Conservation (phyloP, 2,113 vertebrate genomes). For the Thamnaconus septentrionalis region DNA sequence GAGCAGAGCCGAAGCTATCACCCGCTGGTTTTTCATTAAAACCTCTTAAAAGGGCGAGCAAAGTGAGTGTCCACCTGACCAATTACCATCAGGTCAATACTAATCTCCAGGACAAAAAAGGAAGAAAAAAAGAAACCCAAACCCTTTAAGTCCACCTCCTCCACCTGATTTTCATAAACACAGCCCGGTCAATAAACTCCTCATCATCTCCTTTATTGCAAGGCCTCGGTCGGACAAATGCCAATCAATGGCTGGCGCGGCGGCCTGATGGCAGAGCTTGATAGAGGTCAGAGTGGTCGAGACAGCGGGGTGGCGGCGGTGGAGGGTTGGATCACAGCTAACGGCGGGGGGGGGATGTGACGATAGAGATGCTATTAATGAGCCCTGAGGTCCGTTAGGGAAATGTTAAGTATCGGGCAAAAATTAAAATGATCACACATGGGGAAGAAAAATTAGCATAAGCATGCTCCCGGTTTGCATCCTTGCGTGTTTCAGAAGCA, state of each 20-base stretch:
- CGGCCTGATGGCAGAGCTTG: constrained; percentile 36
- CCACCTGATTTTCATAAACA: constrained; percentile 51
- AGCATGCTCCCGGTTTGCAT: no score
- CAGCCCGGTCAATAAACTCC: constrained; percentile 59
- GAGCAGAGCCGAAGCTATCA: constrained; percentile 8
- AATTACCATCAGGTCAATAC: constrained; percentile 60
- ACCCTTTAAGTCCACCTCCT: constrained; percentile 44
- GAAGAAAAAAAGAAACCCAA: no score
- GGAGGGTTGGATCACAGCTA: constrained; percentile 22
- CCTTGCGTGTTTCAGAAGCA: no score
- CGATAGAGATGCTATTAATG: constrained; percentile 7
- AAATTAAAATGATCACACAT: no score
- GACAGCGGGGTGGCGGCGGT: constrained; percentile 5
- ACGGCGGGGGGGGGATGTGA: constrained; percentile 12
- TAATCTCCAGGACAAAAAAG: constrained; percentile 58
- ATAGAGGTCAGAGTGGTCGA: constrained; percentile 50
- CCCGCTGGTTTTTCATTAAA: constrained; percentile 42
- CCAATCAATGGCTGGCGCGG: constrained; percentile 58
- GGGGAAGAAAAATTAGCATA: no score
- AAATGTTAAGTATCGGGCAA: neutral
- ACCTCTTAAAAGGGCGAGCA: constrained; percentile 33
- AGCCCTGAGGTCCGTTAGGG: neutral
- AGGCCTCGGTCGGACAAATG: constrained; percentile 53
- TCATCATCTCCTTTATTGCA: constrained; percentile 63
- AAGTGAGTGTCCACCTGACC: constrained; percentile 29